phyloP scores from a whole-genome alignment of 2,113 vertebrate species.

The Pelmatolapia mariae region DNA sequence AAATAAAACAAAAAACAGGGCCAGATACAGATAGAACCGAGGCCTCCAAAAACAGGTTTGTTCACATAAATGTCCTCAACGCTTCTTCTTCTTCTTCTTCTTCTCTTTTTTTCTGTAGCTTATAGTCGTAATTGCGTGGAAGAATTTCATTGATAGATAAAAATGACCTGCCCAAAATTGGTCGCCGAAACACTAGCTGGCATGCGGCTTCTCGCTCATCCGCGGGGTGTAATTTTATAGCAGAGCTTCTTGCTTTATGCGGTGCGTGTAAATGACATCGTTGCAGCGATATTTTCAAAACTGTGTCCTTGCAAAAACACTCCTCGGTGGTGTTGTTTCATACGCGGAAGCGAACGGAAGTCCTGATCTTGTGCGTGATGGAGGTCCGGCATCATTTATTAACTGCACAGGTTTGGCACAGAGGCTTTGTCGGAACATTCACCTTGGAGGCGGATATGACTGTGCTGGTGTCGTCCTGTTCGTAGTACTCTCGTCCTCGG shows the following conservation, averaged over 20 bases:
- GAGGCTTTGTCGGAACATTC: conserved; percentile 28
- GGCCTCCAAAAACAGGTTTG: conserved; percentile 64
- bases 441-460: conserved; percentile 50
- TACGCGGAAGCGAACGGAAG: not conserved
- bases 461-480: conserved; percentile 8
- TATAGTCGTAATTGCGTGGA: not conserved
- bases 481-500: not conserved
- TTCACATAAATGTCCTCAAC: conserved; percentile 7
- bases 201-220: not conserved
- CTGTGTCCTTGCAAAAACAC: conserved; percentile 39
- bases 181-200: not conserved
- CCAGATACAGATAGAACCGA: conserved; percentile 44
- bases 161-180: conserved; percentile 40
- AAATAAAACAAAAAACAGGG: not conserved
- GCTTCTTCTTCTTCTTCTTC: not conserved
- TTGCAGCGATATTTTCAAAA: not conserved
- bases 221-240: not conserved
- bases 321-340: not conserved
- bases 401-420: not conserved
- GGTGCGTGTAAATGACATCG: not conserved
- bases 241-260: not conserved
- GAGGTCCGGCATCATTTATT: conserved; percentile 37
- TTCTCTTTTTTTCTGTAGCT: not conserved
- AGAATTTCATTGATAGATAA: conserved; percentile 9
- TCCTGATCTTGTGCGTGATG: not conserved